phyloP scores from a whole-genome alignment of 2,888 invertebrate genomes.

The Pseudolycoriella hygida region DNA sequence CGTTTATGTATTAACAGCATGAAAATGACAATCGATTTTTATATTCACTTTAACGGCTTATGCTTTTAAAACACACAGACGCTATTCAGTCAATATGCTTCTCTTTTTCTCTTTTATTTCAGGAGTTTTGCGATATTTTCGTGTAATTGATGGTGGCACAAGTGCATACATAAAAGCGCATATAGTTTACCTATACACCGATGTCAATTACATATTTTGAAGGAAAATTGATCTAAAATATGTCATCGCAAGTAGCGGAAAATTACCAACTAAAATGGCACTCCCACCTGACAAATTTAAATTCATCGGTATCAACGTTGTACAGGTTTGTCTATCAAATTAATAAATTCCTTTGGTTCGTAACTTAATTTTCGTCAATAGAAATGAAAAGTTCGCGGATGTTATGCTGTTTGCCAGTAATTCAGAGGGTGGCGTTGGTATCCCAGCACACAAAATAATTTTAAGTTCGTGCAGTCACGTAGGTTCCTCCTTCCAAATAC shows the following conservation, averaged over 20 bases:
- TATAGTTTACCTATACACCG: no score
- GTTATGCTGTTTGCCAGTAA: constrained; percentile 52
- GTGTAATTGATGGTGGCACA: no score
- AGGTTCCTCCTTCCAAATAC: no score
- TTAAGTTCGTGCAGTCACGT: constrained; percentile 61
- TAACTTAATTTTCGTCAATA: constrained; percentile 20
- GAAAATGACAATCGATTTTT: no score
- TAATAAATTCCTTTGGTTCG: not conserved
- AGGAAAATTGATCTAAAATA: not conserved
- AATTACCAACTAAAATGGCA: constrained; percentile 83
- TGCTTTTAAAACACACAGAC: no score
- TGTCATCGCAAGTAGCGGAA: constrained; percentile 37
- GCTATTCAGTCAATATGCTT: no score
- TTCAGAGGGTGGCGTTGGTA: constrained; percentile 46
- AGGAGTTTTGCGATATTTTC: no score
- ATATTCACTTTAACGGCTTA: no score
- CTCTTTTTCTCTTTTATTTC: no score
- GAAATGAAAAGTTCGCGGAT: constrained; percentile 67
- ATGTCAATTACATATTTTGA: no score
- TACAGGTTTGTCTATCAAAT: constrained; percentile 23
- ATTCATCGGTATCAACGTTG: constrained; percentile 61
- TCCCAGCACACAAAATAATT: constrained; percentile 71
- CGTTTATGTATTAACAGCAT: no score
- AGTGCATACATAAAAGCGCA: no score
- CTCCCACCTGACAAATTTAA: constrained; percentile 65